Evolutionary conservation across 2,113 vertebrate genomes (phyloP), one percentile per base, ranked within the genome.

Genomic region (Tachuris rubrigastra): DNA sequence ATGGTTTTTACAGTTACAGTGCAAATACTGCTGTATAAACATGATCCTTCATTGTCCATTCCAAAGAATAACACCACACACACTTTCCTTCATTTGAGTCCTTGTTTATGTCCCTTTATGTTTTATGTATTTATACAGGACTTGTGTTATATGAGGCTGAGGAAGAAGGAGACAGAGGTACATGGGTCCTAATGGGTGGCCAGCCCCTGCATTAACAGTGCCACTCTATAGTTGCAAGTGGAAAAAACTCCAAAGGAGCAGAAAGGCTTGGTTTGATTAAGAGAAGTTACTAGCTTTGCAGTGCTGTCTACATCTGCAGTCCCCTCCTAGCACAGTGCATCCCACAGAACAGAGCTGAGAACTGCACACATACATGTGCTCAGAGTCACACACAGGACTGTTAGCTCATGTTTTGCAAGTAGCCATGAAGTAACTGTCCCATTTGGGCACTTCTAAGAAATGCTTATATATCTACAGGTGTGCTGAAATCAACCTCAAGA

Each of bases 141-240:
- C 18, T 56, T 0, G 0, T n/a, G 22, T 73, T 41, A 7, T 0
- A 15, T 31, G 31, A 74, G 85, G n/a, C 42, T 67, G 62, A 88
- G 47, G 19, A 39, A 58, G 65, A 63, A 50, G 28, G 33, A 71
- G 7, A 49, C 23, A n/a, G 41, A 59, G 9, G 9, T 37, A 5
- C 35, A 6, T n/a, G 25, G 49, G 22, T 7, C 35, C 52, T 25
- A 49, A n/a, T 31, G 14, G 14, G 11, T 3, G 0, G 47, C 42
- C 47, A 71, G 68, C 24, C 52, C 27, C n/a, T n/a, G n/a, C n/a
- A n/a, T n/a, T n/a, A n/a, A n/a, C 31, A 62, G 14, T 27, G 18
- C 20, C 39, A 27, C 16, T 52, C 24, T 67, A 9, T 42, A 53
- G 27, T 27, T 71, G 33, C 33, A 71, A 75, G 46, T 44, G 31